phyloP scores from a whole-genome alignment of 2,888 invertebrate species.

The Drosophila stalkeri region DNA sequence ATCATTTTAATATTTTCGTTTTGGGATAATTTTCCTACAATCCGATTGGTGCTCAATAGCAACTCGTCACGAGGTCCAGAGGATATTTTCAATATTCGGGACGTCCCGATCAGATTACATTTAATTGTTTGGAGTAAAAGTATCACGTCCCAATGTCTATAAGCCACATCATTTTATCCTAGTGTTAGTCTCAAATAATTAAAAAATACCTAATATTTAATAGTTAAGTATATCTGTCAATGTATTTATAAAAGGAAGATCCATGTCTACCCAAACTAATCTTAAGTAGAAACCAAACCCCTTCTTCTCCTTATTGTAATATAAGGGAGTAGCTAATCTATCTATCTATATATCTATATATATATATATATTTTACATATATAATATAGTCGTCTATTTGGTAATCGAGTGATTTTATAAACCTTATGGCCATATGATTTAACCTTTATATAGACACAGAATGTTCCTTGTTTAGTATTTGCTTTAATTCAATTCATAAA shows the following conservation, averaged over 20 bases:
- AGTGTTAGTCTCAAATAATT: slow-evolving; percentile 26
- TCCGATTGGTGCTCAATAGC: neutral
- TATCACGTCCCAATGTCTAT: slow-evolving; percentile 30
- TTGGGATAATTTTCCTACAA: neutral
- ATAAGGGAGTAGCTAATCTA: slow-evolving; percentile 35
- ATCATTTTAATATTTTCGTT: neutral
- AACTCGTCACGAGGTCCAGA: neutral
- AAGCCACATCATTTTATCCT: slow-evolving; percentile 49
- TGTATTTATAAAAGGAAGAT: slow-evolving; percentile 31
- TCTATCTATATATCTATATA: slow-evolving; percentile 17
- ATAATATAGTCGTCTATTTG: slow-evolving; percentile 27
- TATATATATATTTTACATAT: slow-evolving; percentile 12
- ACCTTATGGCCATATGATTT: slow-evolving; percentile 45
- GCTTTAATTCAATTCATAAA: slow-evolving; percentile 31
- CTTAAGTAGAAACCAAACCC: slow-evolving; percentile 22
- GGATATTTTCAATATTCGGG: neutral
- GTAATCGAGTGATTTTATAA: slow-evolving; percentile 41
- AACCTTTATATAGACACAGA: slow-evolving; percentile 26
- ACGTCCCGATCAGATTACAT: no score
- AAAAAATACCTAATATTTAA: slow-evolving; percentile 18
- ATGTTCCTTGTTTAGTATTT: slow-evolving; percentile 68
- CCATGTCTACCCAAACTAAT: slow-evolving; percentile 28
- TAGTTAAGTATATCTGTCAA: slow-evolving; percentile 19
- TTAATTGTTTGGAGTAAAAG: slow-evolving; percentile 3
- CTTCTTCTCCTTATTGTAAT: neutral